Base-by-base conservation (phyloP, 2,797 vertebrate species). In the Sorex maritimensis region DNA sequence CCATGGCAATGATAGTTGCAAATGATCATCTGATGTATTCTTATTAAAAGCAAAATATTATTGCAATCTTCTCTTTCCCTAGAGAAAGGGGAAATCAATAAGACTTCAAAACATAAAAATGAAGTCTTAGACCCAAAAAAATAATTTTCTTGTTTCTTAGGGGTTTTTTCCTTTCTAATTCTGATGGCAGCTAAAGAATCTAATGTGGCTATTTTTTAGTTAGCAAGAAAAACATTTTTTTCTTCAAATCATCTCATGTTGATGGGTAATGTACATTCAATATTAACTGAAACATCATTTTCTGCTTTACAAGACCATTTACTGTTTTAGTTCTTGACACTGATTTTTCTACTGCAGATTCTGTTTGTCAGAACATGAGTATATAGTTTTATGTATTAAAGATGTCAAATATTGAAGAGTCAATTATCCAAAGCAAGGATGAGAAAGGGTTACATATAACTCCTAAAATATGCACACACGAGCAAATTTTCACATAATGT, bases 21-120 rank as follows among this genome's bases (percentile, higher is more conserved):
- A 52, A 52, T 52, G 49, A 52, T 21, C 15, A 63, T 23, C 23
- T 19, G 30, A 79, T 74, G 19, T 72, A 69, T 77, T 88, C 44
- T 88, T 92, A 92, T 72, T 85, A 94, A 80, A 95, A 88, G 10
- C 77, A 86, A 71, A 91, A 79, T 83, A 68, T 71, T 68, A 19
- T 65, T 83, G 13, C 24, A n/a, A 12, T 88, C 28, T 82, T 92
- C 38, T 68, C 75, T 86, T 81, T 74, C 49, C 6, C 49, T 81
- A 72, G 65, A 67, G 58, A 12, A 85, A 84, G 82, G 63, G 14
- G 81, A 91, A 90, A 92, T 67, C 44, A 58, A 0, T 55, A 44
- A 78, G 23, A 5, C 69, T 91, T 85, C 79, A 30, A 78, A 86
- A 73, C 10, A 90, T 73, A 78, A 78, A 82, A 90, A 83, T 9